Base-by-base conservation (phyloP, 2,888 invertebrate species). In the Acanthosepion lycidas region DNA sequence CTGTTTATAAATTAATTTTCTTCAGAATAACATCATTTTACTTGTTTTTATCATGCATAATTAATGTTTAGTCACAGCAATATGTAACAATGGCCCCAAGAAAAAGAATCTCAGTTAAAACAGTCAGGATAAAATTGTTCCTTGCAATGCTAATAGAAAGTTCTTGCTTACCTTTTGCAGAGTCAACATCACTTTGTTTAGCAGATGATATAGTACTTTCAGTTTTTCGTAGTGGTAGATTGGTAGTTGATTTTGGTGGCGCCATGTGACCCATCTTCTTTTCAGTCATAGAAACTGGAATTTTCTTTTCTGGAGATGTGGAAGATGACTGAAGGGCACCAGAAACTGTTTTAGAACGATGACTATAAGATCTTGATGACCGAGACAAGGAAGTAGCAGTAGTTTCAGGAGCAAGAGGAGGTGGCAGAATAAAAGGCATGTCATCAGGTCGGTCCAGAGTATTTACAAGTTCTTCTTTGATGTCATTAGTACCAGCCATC, bases 401-500 rank as follows among this genome's bases (percentile, higher is more conserved):
- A 91, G 91, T 91, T 12, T 26, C 5, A 42, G 92, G 48, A 51
- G 42, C 92, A 92, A 92, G 42, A 92, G 92, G 49, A 18, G 64
- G 94, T 8, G n/a, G 28, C 59, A 26, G 4, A 3, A 49, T 18
- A 49, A 93, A 51, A n/a, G 59, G 94, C 42, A 51, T 18, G 23
- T 95, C 95, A n/a, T 94, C 94, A 26, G 95, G 95, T 15, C 95
- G 94, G 28, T 92, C 55, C 48, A 95, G 51, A 0, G 92, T 28
- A 12, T 94, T 93, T 4, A 94, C 91, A 28, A 94, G 78, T 18
- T 94, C 94, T 91, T 94, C 95, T 92, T 93, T 93, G 18, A 96
- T 92, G 94, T 97, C 96, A 26, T 95, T 93, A 9, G 97, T 96
- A 26, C 96, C 97, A 15, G 96, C 95, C 97, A 97, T 97, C 94